phyloP scores from a whole-genome alignment of 2,888 invertebrate species.

The Nomada goodeniana region DNA sequence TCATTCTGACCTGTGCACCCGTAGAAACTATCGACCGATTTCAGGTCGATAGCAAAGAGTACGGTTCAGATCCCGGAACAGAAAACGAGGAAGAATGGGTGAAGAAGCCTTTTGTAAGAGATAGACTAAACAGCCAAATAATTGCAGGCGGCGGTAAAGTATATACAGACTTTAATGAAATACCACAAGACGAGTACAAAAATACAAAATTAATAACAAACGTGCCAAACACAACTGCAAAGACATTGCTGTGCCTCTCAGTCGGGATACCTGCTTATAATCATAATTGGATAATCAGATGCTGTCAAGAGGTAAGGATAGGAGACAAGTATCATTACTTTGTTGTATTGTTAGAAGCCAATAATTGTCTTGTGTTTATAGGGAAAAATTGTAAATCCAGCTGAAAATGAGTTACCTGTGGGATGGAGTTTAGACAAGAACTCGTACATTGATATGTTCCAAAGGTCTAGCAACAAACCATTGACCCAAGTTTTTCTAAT shows the following conservation, averaged over 20 bases:
- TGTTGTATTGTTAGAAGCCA: background rate
- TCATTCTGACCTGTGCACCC: constrained; percentile 87
- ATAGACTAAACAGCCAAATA: constrained; percentile 87
- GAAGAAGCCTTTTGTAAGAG: constrained; percentile 85
- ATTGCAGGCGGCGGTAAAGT: constrained; percentile 88
- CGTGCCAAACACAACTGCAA: constrained; percentile 90
- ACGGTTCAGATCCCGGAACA: constrained; percentile 84
- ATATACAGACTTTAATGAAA: constrained; percentile 86
- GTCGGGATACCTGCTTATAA: constrained; percentile 87
- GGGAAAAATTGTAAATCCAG: constrained; percentile 83
- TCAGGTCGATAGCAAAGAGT: constrained; percentile 78
- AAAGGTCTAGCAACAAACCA: constrained; percentile 76
- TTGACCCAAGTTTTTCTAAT: constrained; percentile 75
- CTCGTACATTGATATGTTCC: constrained; percentile 83
- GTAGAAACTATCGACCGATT: constrained; percentile 77
- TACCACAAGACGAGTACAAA: constrained; percentile 86
- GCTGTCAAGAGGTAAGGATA: constrained; percentile 84
- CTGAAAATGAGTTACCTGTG: constrained; percentile 86
- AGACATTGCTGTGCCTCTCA: constrained; percentile 90
- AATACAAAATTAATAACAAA: constrained; percentile 88
- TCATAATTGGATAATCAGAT: constrained; percentile 90
- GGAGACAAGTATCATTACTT: background rate
- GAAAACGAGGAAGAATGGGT: constrained; percentile 87
- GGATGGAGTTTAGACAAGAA: constrained; percentile 87
- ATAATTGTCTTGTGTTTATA: constrained; percentile 46